Evolutionary conservation across 1,140 invertebrate species (phyloP).

Genomic region (Scaptodrosophila lebanonensis): DNA sequence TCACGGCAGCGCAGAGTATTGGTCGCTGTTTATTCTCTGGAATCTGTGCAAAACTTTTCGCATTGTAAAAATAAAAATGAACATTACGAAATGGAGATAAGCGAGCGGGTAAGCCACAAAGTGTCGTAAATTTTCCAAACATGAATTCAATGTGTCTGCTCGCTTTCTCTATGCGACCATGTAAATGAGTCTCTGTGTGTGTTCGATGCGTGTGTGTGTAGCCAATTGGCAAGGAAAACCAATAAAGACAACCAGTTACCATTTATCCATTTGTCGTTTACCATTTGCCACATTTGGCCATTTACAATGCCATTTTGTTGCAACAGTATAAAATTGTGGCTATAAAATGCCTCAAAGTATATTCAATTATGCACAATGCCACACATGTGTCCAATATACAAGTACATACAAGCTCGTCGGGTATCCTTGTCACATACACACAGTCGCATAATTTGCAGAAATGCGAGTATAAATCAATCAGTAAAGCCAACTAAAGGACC

Average conservation of each 20-base stretch:
- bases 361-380: slow-evolving; percentile 56
- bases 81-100: slow-evolving; percentile 36
- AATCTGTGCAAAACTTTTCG: slow-evolving; percentile 48
- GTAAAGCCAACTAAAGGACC: slow-evolving; percentile 19
- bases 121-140: slow-evolving; percentile 42
- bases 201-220: slow-evolving; percentile 11
- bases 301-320: slow-evolving; percentile 58
- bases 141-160: not conserved
- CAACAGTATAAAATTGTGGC: slow-evolving; percentile 52
- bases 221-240: slow-evolving; percentile 25
- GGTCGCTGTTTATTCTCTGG: slow-evolving; percentile 46
- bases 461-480: slow-evolving; percentile 48
- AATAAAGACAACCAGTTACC: not conserved
- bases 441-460: not conserved
- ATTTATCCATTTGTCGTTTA: slow-evolving; percentile 1
- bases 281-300: slow-evolving; percentile 49
- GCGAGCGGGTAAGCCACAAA: slow-evolving; percentile 57
- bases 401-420: slow-evolving; percentile 1
- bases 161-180: not conserved
- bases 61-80: not conserved
- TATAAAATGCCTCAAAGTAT: slow-evolving; percentile 34
- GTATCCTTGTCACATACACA: too few relatives aligned
- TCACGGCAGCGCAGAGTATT: slow-evolving; percentile 7
- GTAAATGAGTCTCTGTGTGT: too few relatives aligned
- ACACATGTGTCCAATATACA: slow-evolving; percentile 14